These are phyloP conservation scores for Dissostichus mawsoni DNA, from an alignment of 2,113 vertebrate species.

Conservation along the genomic window DNA sequence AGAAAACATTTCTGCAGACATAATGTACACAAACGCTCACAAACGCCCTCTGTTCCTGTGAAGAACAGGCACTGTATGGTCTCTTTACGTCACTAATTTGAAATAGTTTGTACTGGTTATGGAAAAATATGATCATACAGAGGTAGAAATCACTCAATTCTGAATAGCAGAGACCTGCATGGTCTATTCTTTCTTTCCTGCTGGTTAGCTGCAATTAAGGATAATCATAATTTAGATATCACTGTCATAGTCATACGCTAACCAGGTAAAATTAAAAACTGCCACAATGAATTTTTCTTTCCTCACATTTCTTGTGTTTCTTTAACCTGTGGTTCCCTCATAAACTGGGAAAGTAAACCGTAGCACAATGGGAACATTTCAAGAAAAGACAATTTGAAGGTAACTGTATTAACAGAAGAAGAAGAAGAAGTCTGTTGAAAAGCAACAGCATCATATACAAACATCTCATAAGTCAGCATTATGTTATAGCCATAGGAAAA, in stretches of 20 bases:
- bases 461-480: neutral
- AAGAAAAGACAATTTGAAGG: neutral
- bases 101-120: slow-evolving; percentile 24
- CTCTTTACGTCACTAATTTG: slow-evolving; percentile 45
- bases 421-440: neutral
- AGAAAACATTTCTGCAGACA: slow-evolving; percentile 69
- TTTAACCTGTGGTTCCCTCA: neutral
- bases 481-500: slow-evolving; percentile 44
- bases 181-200: neutral
- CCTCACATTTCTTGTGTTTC: neutral
- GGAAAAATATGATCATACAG: slow-evolving; percentile 20
- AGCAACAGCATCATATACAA: neutral
- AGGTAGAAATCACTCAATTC: neutral
- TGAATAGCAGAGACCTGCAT: neutral
- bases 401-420: neutral
- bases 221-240: neutral
- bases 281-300: neutral
- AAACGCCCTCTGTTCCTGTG: slow-evolving; percentile 60
- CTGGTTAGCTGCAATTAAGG: neutral
- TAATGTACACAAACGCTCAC: slow-evolving; percentile 69
- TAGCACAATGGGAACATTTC: neutral
- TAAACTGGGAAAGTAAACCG: neutral
- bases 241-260: neutral
- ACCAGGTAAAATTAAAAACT: neutral
- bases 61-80: slow-evolving; percentile 27